phyloP scores from a whole-genome alignment of 1,140 invertebrate genomes.

The Pogonus chalceus region DNA sequence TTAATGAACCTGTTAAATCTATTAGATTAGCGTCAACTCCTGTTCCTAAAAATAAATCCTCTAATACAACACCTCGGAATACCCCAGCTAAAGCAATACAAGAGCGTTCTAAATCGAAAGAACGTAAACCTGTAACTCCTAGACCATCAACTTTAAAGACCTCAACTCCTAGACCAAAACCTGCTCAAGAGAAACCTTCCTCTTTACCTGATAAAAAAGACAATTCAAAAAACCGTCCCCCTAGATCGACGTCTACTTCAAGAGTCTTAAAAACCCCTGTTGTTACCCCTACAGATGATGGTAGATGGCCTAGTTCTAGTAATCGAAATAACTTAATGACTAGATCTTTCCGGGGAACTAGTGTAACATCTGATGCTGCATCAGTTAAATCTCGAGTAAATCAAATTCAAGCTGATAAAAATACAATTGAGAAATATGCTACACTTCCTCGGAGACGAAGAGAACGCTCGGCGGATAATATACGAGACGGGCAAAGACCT shows the following conservation, averaged over 20 bases:
- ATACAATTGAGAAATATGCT: slow-evolving; percentile 53
- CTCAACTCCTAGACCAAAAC: slow-evolving; percentile 19
- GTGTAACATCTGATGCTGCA: neutral
- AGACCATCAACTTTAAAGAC: slow-evolving; percentile 15
- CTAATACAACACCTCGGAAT: slow-evolving; percentile 23
- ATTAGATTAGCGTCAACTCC: slow-evolving; percentile 17
- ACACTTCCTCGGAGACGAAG: slow-evolving; percentile 60
- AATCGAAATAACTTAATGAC: slow-evolving; percentile 29
- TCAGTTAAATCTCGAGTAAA: slow-evolving; percentile 5
- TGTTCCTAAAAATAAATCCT: slow-evolving; percentile 21
- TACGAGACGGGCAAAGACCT: slow-evolving; percentile 27
- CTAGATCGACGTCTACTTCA: slow-evolving; percentile 7
- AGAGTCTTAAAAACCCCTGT: slow-evolving; percentile 14
- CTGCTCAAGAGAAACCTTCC: neutral
- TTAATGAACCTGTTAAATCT: slow-evolving; percentile 14
- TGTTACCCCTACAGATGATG: slow-evolving; percentile 56
- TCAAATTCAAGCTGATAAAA: slow-evolving; percentile 15
- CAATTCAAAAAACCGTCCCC: neutral
- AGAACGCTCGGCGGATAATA: slow-evolving; percentile 39
- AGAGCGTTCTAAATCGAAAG: slow-evolving; percentile 10
- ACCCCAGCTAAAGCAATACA: slow-evolving; percentile 20
- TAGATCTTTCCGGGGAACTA: slow-evolving; percentile 22
- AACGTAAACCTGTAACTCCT: slow-evolving; percentile 10
- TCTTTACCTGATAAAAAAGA: slow-evolving; percentile 20
- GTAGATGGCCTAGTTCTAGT: slow-evolving; percentile 47